These are phyloP conservation scores for Sapayoa aenigma DNA, from an alignment of 2,113 vertebrate species.

Conservation along the genomic window DNA sequence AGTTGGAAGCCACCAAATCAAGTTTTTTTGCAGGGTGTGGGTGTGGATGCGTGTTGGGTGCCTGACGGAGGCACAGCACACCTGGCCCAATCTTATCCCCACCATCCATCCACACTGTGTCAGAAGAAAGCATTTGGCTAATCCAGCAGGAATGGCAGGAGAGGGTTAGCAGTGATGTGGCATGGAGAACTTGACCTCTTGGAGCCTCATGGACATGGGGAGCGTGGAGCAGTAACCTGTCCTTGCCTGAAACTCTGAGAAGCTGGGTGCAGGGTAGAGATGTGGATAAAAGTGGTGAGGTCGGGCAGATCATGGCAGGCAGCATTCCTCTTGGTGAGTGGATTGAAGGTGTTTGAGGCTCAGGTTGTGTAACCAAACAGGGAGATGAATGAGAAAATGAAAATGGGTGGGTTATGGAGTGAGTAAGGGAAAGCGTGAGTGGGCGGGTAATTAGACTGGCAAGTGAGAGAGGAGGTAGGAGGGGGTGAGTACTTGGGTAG, in stretches of 20 bases:
- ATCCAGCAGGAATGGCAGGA: background rate
- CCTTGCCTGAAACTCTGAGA: background rate
- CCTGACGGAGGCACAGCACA: background rate
- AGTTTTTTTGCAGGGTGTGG: background rate
- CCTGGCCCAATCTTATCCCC: background rate
- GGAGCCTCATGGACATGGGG: background rate
- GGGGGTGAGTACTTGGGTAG: conserved; percentile 29
- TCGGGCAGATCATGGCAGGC: background rate
- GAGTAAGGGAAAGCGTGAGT: conserved; percentile 48
- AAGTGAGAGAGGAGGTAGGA: conserved; percentile 35
- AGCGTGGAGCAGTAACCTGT: background rate
- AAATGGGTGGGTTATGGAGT: conserved; percentile 28
- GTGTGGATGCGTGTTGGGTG: background rate
- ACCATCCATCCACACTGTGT: background rate
- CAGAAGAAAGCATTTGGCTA: accelerated
- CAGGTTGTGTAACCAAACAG: background rate
- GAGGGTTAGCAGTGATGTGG: background rate
- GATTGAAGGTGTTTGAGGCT: background rate
- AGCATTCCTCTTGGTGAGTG: background rate
- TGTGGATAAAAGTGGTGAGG: background rate
- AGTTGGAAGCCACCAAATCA: background rate
- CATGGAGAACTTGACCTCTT: background rate
- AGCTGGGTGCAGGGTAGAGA: background rate
- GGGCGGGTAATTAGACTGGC: conserved; percentile 41
- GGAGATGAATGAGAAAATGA: background rate